Base-by-base conservation (phyloP, 1,140 invertebrate species). In the Nephotettix cincticeps region DNA sequence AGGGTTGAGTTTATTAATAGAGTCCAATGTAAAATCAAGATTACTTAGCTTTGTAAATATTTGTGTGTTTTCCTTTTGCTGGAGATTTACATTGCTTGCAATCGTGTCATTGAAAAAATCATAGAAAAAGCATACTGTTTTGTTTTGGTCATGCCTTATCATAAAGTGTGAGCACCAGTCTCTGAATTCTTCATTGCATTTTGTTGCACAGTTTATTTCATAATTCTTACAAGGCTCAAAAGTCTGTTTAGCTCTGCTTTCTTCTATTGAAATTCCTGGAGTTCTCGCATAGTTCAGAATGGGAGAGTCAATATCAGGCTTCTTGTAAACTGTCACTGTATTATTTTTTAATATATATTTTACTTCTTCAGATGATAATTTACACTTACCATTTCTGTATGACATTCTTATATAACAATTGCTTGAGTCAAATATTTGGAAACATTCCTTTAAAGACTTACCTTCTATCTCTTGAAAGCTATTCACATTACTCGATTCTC, bases 81-180 rank as follows among this genome's bases (percentile, higher is more conserved):
- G 47, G n/a, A 54, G 47, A 25, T 6, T 54, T 30, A 32, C 32
- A 25, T 21, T 19, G 30, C 19, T 27, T 17, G 27, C 36, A 4
- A 13, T 32, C 11, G 19, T 29, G 23, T 27, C 43, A 36, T 11
- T 32, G n/a, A 30, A 19, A 3, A 23, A 4, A 6, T 43, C 28
- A 43, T 40, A 68, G 30, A 68, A 68, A 23, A 40, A 68, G 36
- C 65, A 68, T 40, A 9, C 30, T 17, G 28, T 45, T 21, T 68
- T 28, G 17, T 68, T 40, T 54, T 11, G 14, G 25, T 40, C 19
- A 6, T 21, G 36, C 25, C 36, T 27, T 25, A 45, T 45, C 14
- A 43, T 21, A 25, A 68, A 29, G 45, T 68, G 36, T 14, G n/a
- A n/a, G 45, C 65, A 68, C 47, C 47, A 54, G 19, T n/a, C 19